A percentile compares a stretch with the other conserved stretches of the same genome.
These are phyloP conservation scores for Thalassarche chlororhynchos DNA, from an alignment of 2,113 vertebrate genomes.

Conservation along the genomic window DNA sequence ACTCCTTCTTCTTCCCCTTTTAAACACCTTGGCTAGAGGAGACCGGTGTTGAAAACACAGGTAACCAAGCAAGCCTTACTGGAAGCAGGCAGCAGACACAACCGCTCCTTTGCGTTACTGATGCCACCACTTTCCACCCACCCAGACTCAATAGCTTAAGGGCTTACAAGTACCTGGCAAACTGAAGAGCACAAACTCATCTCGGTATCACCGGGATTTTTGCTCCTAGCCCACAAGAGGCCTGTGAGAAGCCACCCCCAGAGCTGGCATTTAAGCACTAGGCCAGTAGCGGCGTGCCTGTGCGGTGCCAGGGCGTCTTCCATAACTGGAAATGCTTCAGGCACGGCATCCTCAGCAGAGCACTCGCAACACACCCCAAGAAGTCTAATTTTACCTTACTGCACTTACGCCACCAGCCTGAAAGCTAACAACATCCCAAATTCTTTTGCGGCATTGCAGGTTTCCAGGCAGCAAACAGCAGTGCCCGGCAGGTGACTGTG, in stretches of 20 bases:
- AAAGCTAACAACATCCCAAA: background rate
- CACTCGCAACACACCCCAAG: accelerated
- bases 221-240: background rate
- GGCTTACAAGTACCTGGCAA: background rate
- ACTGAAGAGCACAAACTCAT: background rate
- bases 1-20: background rate
- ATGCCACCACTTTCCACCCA: background rate
- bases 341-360: background rate
- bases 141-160: background rate
- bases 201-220: background rate
- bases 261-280: background rate
- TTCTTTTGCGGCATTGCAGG: background rate
- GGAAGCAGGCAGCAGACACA: background rate
- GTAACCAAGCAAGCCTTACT: background rate
- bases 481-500: too few species aligned
- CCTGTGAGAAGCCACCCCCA: background rate
- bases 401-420: background rate
- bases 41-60: background rate
- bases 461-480: background rate
- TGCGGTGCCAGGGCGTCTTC: background rate
- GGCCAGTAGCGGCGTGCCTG: accelerated
- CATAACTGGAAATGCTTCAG: background rate
- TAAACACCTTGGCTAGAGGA: background rate
- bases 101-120: background rate
- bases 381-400: background rate